phyloP scores from a whole-genome alignment of 2,888 invertebrate genomes.

The Drosophila planitibia region DNA sequence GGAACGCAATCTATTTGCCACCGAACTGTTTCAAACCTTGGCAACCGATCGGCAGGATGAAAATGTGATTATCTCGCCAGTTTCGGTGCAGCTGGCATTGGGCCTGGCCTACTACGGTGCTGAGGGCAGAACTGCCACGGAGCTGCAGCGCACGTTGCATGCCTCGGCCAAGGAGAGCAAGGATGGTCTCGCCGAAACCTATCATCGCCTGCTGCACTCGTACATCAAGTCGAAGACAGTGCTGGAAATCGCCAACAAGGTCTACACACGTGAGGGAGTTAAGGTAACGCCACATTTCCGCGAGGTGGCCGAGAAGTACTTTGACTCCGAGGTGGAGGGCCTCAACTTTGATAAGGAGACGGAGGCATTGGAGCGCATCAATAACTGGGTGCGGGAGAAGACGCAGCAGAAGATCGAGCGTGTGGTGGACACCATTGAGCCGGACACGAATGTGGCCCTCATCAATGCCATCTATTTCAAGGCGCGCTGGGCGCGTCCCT shows the following conservation, averaged over 20 bases:
- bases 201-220: conserved; percentile 77
- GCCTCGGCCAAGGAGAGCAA: conserved; percentile 81
- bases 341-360: conserved; percentile 88
- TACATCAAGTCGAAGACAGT: conserved; percentile 82
- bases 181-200: conserved; percentile 78
- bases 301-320: conserved; percentile 88
- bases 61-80: conserved; percentile 82
- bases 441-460: conserved; percentile 89
- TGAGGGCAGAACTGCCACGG: conserved; percentile 74
- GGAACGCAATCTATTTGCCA: conserved; percentile 82
- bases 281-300: conserved; percentile 87
- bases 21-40: conserved; percentile 80
- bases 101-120: conserved; percentile 81
- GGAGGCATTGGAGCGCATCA: conserved; percentile 88
- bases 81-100: conserved; percentile 79
- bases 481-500: conserved; percentile 91
- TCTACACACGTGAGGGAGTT: conserved; percentile 88
- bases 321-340: conserved; percentile 88
- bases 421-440: conserved; percentile 88
- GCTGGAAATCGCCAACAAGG: conserved; percentile 90
- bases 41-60: conserved; percentile 78
- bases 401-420: conserved; percentile 94
- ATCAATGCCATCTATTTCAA: conserved; percentile 96
- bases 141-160: conserved; percentile 77
- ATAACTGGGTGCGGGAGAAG: conserved; percentile 92